Percentiles rank a stretch among this genome's conserved stretches.
phyloP scores from a whole-genome alignment of 1,140 invertebrate genomes.

The Choristoneura fumiferana region DNA sequence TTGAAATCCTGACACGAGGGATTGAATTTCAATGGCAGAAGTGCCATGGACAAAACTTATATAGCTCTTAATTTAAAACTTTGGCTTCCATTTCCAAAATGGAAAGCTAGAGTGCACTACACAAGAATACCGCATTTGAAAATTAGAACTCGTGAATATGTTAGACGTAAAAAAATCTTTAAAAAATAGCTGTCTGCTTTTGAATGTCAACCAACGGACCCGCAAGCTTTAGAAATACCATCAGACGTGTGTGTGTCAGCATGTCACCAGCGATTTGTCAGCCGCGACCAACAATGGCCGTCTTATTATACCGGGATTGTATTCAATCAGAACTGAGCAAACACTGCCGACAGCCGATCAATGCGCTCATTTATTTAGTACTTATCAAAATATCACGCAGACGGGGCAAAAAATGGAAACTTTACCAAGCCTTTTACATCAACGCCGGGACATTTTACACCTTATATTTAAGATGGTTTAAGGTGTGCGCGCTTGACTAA shows the following conservation, averaged over 20 bases:
- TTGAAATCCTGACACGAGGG: too few species aligned
- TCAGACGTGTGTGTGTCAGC: not conserved
- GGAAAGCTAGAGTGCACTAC: too few species aligned
- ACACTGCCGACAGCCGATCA: conserved; percentile 59
- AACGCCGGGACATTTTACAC: conserved; percentile 27
- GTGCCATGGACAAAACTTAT: too few species aligned
- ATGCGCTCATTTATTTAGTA: conserved; percentile 68
- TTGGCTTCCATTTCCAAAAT: too few species aligned
- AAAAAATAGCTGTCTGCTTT: too few species aligned
- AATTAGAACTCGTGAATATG: too few species aligned
- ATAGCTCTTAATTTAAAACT: too few species aligned
- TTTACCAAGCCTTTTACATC: conserved; percentile 18
- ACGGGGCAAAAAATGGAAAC: conserved; percentile 33
- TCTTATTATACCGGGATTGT: conserved; percentile 20
- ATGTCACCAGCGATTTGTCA: conserved; percentile 2
- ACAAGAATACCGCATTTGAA: too few species aligned
- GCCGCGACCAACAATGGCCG: not conserved
- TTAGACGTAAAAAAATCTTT: too few species aligned
- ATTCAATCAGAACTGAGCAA: conserved; percentile 37
- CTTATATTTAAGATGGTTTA: conserved; percentile 23
- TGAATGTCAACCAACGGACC: too few species aligned
- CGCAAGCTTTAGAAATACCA: not conserved
- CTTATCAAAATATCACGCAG: conserved; percentile 57
- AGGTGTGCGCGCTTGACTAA: conserved; percentile 20
- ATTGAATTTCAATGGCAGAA: too few species aligned